Base-by-base conservation (phyloP, 2,888 invertebrate genomes). In the Drosophila infuscata region DNA sequence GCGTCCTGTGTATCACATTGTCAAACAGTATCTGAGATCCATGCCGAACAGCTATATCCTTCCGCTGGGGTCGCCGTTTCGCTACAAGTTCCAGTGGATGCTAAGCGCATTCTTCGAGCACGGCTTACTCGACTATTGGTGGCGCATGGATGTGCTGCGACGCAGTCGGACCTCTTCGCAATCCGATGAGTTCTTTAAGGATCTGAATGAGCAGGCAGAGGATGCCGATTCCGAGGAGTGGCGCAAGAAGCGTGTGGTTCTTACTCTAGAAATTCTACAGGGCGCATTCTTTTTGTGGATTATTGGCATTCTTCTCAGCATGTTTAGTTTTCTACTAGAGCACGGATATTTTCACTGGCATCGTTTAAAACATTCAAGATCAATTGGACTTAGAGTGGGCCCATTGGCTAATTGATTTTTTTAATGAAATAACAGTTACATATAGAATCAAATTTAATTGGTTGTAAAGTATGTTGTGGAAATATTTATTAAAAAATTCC, bases 271-370 rank as follows among this genome's bases (percentile, higher is more conserved):
- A 9, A 88, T 91, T 15, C 56, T 92, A 11, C 92, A 92, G 53
- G 92, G 93, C 6, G 91, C 91, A 4, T 92, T 92, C 46, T 92
- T 90, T 79, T 69, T 93, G 2, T 93, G 91, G 92, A 17, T 85
- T 3, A 79, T 89, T 57, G 92, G 92, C 0, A 85, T 91, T 32
- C 20, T 72, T 7, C 4, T 84, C 0, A 91, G 90, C 56, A 32
- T 76, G 5, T 5, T 83, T 11, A 86, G 74, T 5, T 91, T 91
- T 75, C 11, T 48, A 8, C 36, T 73, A 0, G 90, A 90, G 41
- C 70, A 76, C 6, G 20, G 36, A 1, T 68, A 76, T 35, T 75
- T 38, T 17, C n/a, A 48, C 1, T 57, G 67, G 53, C 43, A 17
- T 2, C 36, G 38, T 11, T 32, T 3, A 6, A 15, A 36, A 20